A percentile compares a stretch with the other conserved stretches of the same genome.
These are phyloP conservation scores for Brachypodius melanocephalos DNA, from an alignment of 2,113 vertebrate genomes.

Conservation along the genomic window DNA sequence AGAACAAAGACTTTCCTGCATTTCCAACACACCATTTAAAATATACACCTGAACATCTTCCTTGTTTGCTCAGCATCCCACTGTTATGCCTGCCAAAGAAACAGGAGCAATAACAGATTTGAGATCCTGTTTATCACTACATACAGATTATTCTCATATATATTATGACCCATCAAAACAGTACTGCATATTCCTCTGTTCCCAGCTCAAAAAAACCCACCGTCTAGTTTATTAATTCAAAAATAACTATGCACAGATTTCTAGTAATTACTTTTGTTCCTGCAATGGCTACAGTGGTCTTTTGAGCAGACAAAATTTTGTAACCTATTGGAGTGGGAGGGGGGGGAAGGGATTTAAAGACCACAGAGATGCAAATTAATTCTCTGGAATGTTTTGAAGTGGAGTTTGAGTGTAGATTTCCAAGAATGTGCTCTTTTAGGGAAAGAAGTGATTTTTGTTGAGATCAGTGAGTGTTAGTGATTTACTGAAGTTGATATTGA, in stretches of 20 bases:
- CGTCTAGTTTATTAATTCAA: neutral
- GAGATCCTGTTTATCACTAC: neutral
- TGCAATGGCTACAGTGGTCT: neutral
- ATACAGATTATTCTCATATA: neutral
- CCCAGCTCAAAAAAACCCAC: neutral
- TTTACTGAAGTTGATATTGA: constrained; percentile 31
- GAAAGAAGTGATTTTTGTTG: constrained; percentile 13
- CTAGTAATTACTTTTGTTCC: neutral
- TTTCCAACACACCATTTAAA: neutral
- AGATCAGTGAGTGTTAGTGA: constrained; percentile 9
- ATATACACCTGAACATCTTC: neutral
- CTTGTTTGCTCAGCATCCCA: neutral
- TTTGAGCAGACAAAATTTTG: neutral
- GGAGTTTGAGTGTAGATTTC: neutral
- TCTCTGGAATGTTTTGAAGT: neutral
- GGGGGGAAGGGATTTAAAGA: neutral
- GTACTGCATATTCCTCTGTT: neutral
- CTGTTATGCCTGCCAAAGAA: neutral
- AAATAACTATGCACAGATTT: neutral
- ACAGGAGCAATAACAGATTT: neutral
- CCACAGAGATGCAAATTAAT: neutral
- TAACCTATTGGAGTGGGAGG: neutral
- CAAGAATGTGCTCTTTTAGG: constrained; percentile 35
- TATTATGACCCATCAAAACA: neutral
- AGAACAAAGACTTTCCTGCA: neutral